Percentiles rank a stretch among this genome's conserved stretches.
Conservation (phyloP, 2,888 invertebrate species). For the Leptopilina myrica region DNA sequence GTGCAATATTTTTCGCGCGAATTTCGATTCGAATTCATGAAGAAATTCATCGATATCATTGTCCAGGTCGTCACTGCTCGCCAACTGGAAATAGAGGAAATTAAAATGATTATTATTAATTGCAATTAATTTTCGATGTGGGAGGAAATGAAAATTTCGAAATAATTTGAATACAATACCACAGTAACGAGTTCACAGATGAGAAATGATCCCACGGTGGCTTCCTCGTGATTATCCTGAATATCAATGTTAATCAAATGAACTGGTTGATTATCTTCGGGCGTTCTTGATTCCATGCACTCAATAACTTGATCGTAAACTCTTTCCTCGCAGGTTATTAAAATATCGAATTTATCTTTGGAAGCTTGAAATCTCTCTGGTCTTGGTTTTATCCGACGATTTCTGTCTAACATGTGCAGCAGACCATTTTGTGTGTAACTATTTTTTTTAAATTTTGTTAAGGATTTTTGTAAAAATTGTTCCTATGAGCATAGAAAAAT, state of each 20-base stretch:
- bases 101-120: neutral
- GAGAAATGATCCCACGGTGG: conserved; percentile 98
- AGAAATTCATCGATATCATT: conserved; percentile 98
- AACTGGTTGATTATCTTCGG: conserved; percentile 90
- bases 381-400: conserved; percentile 93
- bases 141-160: conserved; percentile 41
- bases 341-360: conserved; percentile 93
- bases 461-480: conserved; percentile 55
- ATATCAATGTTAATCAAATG: conserved; percentile 99
- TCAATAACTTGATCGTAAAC: conserved; percentile 99
- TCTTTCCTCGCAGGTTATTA: conserved; percentile 98
- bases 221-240: conserved; percentile 99
- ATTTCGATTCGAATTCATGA: conserved; percentile 94
- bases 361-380: conserved; percentile 97
- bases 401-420: conserved; percentile 98
- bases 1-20: conserved; percentile 91
- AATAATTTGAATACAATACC: conserved; percentile 78
- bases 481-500: neutral
- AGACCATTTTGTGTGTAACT: conserved; percentile 98
- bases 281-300: conserved; percentile 90
- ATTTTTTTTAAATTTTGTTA: conserved; percentile 53
- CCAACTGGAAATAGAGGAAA: conserved; percentile 81
- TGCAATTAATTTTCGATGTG: no score
- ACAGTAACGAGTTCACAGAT: conserved; percentile 96
- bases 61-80: conserved; percentile 94